A percentile compares a stretch with the other conserved stretches of the same genome.
Conservation (phyloP, 2,888 invertebrate species). For the Pyrrhosoma nymphula region DNA sequence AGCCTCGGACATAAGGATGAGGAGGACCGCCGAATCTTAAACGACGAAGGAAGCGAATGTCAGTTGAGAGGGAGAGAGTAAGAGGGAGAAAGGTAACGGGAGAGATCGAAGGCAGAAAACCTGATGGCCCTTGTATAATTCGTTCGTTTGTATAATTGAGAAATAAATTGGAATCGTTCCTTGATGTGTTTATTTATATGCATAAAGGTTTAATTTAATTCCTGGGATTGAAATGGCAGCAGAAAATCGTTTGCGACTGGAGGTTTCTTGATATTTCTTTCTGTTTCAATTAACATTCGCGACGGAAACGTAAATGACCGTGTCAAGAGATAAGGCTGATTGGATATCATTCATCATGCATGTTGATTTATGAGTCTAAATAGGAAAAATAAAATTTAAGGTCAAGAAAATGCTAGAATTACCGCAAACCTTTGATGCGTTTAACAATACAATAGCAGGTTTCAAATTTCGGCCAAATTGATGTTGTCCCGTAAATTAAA, state of each 20-base stretch:
- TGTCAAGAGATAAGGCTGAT: not conserved
- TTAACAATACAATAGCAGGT: not conserved
- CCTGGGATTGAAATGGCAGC: not conserved
- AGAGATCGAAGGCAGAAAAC: not conserved
- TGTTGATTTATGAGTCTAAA: not conserved
- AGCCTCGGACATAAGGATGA: not conserved
- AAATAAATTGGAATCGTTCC: slow-evolving; percentile 34
- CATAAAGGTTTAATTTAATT: slow-evolving; percentile 16
- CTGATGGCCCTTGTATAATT: not conserved
- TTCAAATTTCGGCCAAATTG: not conserved
- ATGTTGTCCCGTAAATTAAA: not conserved
- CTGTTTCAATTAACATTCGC: slow-evolving; percentile 16
- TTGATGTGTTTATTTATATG: slow-evolving; percentile 24
- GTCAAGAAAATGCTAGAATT: not conserved
- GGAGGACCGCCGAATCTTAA: not conserved
- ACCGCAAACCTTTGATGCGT: not conserved
- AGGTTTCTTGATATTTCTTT: not conserved
- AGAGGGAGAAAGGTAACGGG: not conserved
- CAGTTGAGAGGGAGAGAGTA: not conserved
- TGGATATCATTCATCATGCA: not conserved
- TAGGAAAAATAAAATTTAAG: not conserved
- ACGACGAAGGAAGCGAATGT: not conserved
- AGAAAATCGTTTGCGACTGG: not conserved
- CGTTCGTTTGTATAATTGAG: slow-evolving; percentile 37
- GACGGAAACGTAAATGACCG: not conserved